A percentile compares a stretch with the other conserved stretches of the same genome.
Conservation (phyloP, 2,113 vertebrate genomes). For the Arenaria interpres region DNA sequence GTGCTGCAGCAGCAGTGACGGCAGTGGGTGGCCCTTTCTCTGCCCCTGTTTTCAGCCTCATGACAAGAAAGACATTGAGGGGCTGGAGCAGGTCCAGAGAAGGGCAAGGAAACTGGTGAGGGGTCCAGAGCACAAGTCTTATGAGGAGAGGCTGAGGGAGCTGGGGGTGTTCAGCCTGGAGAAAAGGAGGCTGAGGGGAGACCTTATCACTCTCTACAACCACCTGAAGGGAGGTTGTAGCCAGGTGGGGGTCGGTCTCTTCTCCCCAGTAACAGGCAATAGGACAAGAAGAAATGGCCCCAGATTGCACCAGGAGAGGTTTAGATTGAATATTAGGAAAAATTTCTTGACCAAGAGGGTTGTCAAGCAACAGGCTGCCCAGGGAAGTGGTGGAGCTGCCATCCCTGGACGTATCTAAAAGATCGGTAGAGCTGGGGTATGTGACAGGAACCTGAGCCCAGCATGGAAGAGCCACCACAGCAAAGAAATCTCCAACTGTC, state of each 20-base stretch:
- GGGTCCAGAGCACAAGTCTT: background rate
- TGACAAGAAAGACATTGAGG: background rate
- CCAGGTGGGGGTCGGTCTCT: background rate
- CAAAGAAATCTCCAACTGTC: background rate
- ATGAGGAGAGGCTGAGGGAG: background rate
- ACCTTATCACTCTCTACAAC: background rate
- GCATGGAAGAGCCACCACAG: no score
- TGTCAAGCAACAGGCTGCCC: background rate
- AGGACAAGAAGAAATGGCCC: background rate
- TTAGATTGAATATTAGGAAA: background rate
- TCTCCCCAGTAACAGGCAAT: background rate
- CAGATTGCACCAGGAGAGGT: background rate
- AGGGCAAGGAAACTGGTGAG: background rate
- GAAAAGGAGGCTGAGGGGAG: background rate
- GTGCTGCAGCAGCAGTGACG: fast-evolving
- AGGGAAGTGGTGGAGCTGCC: background rate
- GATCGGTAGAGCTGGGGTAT: background rate
- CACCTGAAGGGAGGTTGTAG: background rate
- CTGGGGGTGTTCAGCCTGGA: background rate
- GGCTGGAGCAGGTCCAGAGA: background rate
- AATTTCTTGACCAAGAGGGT: background rate
- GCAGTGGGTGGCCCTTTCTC: background rate
- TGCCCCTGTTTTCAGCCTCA: background rate
- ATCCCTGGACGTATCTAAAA: background rate
- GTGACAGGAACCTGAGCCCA: background rate